phyloP scores from a whole-genome alignment of 2,113 vertebrate species.

The Petaurus breviceps region DNA sequence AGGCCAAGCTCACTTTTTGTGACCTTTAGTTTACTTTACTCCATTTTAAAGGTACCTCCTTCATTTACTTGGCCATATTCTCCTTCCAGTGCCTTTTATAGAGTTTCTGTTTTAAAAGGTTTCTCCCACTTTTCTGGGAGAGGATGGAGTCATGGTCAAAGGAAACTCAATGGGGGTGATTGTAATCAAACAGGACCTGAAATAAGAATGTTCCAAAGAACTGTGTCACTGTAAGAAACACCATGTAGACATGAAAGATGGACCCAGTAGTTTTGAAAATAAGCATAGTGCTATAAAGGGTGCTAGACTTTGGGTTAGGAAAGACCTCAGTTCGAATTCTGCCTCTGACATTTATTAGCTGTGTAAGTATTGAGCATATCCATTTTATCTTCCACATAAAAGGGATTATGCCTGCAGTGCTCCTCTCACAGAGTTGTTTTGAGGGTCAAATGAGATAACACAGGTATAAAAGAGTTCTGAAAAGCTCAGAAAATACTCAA shows the following conservation, averaged over 20 bases:
- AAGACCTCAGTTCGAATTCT: neutral
- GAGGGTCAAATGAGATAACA: neutral
- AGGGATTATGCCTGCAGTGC: neutral
- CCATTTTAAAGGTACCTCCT: neutral
- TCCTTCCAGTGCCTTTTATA: neutral
- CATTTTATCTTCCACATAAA: neutral
- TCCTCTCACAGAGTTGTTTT: neutral
- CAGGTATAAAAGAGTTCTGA: neutral
- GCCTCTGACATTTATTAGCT: neutral
- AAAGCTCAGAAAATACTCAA: neutral
- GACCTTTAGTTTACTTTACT: neutral
- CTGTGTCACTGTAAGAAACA: no score
- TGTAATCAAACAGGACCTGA: no score
- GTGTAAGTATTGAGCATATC: neutral
- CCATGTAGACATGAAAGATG: no score
- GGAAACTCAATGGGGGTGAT: neutral
- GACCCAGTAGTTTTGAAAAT: no score
- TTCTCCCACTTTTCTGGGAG: neutral
- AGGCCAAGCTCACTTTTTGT: neutral
- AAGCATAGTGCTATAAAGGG: no score
- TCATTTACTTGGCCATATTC: neutral
- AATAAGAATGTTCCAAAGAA: no score
- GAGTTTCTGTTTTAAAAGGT: neutral
- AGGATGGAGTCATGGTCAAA: neutral
- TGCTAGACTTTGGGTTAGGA: neutral